A percentile compares a stretch with the other conserved stretches of the same genome.
phyloP scores from a whole-genome alignment of 2,797 vertebrate species.

The Aratinga solstitialis region DNA sequence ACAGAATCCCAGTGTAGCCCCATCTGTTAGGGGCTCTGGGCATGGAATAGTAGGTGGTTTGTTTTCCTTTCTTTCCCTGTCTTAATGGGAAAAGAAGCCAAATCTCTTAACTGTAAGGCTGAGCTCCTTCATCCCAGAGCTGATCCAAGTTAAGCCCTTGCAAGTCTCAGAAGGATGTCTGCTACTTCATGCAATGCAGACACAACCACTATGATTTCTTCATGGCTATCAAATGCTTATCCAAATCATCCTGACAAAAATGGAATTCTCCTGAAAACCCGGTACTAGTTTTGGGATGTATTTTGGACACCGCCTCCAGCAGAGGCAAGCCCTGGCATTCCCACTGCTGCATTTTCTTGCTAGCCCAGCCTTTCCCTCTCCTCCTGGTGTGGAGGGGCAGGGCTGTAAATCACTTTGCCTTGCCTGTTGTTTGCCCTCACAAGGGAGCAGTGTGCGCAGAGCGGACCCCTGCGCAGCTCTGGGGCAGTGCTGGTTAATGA shows the following conservation, averaged over 20 bases:
- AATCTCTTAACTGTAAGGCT: not conserved
- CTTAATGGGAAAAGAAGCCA: not conserved
- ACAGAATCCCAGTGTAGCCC: not conserved
- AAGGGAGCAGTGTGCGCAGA: not conserved
- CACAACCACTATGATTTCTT: not conserved
- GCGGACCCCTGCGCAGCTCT: not conserved
- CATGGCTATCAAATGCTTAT: accelerated
- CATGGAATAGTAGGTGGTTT: not conserved
- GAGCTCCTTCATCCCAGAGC: not conserved
- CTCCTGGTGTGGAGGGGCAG: not conserved
- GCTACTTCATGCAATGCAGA: not conserved
- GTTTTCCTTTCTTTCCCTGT: not conserved
- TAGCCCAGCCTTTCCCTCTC: not conserved
- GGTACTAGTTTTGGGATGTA: accelerated
- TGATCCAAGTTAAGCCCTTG: not conserved
- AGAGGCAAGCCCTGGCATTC: not conserved
- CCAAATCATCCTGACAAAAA: not conserved
- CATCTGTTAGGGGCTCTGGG: not conserved
- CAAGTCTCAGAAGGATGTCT: not conserved
- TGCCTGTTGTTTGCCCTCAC: not conserved
- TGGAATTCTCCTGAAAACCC: accelerated
- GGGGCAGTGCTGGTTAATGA: not conserved
- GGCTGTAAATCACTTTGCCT: not conserved
- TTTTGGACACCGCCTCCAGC: not conserved
- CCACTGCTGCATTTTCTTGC: not conserved